Base-by-base conservation (phyloP, 2,113 vertebrate genomes). In the Lepisosteus osseus region DNA sequence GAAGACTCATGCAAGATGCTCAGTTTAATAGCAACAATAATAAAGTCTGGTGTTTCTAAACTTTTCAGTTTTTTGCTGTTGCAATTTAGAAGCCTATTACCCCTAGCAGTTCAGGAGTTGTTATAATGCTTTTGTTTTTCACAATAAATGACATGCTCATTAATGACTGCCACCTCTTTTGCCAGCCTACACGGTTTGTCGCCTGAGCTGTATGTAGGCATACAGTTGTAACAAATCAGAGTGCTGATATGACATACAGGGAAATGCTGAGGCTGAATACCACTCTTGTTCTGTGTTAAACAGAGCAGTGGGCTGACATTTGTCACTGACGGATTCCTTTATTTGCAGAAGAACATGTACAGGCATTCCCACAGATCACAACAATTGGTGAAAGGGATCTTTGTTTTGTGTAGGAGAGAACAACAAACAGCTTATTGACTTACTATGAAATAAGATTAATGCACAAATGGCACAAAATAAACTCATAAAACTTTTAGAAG, bases 291-390 rank as follows among this genome's bases (percentile, higher is more conserved):
- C 76, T 66, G 82, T 78, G 77, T 91, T 90, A 89, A 87, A 91
- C 84, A 87, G 92, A 91, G 89, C 88, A 91, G 90, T 93, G 87
- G 95, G 93, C 93, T 95, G 93, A 93, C 91, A 90, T 95, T 96
- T 94, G 90, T 94, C 92, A 91, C 90, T 94, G 93, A 90, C 90
- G 86, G 90, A 92, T 94, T 95, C 94, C 86, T 84, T 94, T 93
- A 94, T 95, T 94, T 91, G 90, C 87, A 89, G 90, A 92, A 94
- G 90, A 92, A 85, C 87, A 89, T 93, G 94, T 94, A 93, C 93
- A 86, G 89, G 86, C 89, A 83, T 83, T 90, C 87, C 91, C 88
- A 80, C 86, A 85, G 89, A 87, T 85, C 90, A 61, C 29, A 76
- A 85, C 87, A 90, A 87, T 80, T 88, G 84, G 90, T 95, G 92